phyloP scores from a whole-genome alignment of 1,140 invertebrate species.

The Asbolus verrucosus region DNA sequence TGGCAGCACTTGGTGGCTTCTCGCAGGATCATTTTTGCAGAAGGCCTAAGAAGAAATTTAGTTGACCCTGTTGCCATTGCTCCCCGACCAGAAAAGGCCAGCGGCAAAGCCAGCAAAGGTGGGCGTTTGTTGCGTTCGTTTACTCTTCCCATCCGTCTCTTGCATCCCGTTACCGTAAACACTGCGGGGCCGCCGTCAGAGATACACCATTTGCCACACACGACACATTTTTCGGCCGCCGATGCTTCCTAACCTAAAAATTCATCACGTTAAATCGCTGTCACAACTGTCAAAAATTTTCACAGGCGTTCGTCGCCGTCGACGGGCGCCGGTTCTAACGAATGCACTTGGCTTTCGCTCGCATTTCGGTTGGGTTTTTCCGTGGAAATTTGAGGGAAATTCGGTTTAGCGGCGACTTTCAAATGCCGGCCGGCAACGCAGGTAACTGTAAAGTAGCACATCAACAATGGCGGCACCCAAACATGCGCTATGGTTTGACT shows the following conservation, averaged over 20 bases:
- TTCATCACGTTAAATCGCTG: slow-evolving; percentile 10
- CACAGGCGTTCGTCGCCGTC: not conserved
- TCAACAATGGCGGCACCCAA: slow-evolving; percentile 62
- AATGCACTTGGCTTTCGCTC: too few species aligned
- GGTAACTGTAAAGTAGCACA: slow-evolving; percentile 52
- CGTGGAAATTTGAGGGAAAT: slow-evolving; percentile 2
- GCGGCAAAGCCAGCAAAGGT: slow-evolving; percentile 65
- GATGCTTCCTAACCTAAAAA: slow-evolving; percentile 25
- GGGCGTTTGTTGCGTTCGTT: slow-evolving; percentile 53
- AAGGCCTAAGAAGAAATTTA: slow-evolving; percentile 68
- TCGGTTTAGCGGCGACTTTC: slow-evolving; percentile 12
- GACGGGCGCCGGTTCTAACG: not conserved
- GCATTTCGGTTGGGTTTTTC: not conserved
- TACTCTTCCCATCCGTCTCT: slow-evolving; percentile 16
- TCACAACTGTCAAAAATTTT: slow-evolving; percentile 17
- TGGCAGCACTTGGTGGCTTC: slow-evolving; percentile 65
- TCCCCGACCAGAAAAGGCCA: slow-evolving; percentile 61
- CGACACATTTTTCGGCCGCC: not conserved
- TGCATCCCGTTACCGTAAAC: slow-evolving; percentile 7
- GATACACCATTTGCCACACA: not conserved
- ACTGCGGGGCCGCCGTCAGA: not conserved
- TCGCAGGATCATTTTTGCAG: slow-evolving; percentile 66
- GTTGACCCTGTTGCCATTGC: slow-evolving; percentile 66
- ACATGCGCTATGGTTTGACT: slow-evolving; percentile 64
- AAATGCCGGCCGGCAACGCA: slow-evolving; percentile 59